Evolutionary conservation across 2,888 invertebrate genomes (phyloP).

Genomic region (Hirtodrosophila duncani): DNA sequence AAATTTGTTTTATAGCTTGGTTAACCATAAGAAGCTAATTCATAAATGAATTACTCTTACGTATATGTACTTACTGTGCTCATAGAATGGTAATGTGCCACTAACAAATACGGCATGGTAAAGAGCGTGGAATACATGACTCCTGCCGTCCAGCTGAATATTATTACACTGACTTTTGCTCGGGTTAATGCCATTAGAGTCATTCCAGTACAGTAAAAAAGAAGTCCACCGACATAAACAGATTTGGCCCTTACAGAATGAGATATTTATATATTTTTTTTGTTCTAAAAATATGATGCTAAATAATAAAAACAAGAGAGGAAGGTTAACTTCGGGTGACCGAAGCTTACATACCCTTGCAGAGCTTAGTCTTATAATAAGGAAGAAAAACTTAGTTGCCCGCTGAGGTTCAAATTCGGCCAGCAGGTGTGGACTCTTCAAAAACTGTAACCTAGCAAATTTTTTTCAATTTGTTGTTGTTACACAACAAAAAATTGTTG

Average conservation of each 20-base stretch:
- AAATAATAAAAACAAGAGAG: background rate
- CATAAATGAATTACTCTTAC: background rate
- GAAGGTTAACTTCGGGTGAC: too few species aligned
- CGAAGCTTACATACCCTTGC: too few species aligned
- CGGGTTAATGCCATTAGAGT: conserved; percentile 88
- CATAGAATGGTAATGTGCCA: conserved; percentile 96
- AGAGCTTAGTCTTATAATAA: too few species aligned
- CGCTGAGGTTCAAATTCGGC: too few species aligned
- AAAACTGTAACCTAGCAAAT: too few species aligned
- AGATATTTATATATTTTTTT: background rate
- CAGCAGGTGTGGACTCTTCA: too few species aligned
- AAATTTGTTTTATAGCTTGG: too few species aligned
- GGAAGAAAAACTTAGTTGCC: too few species aligned
- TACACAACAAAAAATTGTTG: background rate
- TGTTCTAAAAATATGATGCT: background rate
- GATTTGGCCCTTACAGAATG: conserved; percentile 85
- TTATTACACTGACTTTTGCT: conserved; percentile 87
- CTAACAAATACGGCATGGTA: conserved; percentile 96
- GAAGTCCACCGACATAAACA: conserved; percentile 92
- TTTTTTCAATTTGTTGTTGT: too few species aligned
- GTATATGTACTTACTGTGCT: conserved; percentile 84
- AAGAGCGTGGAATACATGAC: conserved; percentile 98
- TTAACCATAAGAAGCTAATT: background rate
- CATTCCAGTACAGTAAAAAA: conserved; percentile 94
- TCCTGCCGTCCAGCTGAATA: conserved; percentile 96